A percentile compares a stretch with the other conserved stretches of the same genome.
Evolutionary conservation across 2,113 vertebrate genomes (phyloP).

Genomic region (Nannospalax galili): DNA sequence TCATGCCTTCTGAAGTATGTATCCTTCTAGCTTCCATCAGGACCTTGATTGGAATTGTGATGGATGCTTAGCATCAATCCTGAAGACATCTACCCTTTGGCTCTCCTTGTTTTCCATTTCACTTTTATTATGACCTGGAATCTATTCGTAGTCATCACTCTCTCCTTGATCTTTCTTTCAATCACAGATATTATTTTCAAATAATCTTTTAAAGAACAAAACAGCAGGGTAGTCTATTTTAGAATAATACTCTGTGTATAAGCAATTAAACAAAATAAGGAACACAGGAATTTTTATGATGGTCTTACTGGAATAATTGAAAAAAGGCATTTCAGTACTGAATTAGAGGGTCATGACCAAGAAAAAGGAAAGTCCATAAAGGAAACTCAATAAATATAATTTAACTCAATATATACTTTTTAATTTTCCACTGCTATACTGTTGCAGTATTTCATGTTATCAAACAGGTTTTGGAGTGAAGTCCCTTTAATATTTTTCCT

Average conservation of each 20-base stretch:
- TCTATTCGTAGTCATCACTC: not conserved
- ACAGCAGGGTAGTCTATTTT: not conserved
- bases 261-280: slow-evolving; percentile 31
- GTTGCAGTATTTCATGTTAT: not conserved
- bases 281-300: not conserved
- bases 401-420: slow-evolving; percentile 3
- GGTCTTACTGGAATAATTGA: slow-evolving; percentile 11
- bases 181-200: not conserved
- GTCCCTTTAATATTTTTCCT: not conserved
- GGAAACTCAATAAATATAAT: not conserved
- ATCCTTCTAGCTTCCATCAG: not conserved
- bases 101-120: not conserved
- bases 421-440: not conserved
- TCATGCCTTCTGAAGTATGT: not conserved
- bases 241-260: not conserved
- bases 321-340: slow-evolving; percentile 29
- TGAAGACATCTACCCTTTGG: not conserved
- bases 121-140: not conserved
- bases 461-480: not conserved
- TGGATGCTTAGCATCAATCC: not conserved
- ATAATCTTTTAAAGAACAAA: not conserved
- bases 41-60: not conserved
- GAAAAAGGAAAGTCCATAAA: not conserved
- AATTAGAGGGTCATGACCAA: not conserved
- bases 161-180: not conserved